Conservation (phyloP, 2,888 invertebrate genomes). For the Drosophila pullipes region DNA sequence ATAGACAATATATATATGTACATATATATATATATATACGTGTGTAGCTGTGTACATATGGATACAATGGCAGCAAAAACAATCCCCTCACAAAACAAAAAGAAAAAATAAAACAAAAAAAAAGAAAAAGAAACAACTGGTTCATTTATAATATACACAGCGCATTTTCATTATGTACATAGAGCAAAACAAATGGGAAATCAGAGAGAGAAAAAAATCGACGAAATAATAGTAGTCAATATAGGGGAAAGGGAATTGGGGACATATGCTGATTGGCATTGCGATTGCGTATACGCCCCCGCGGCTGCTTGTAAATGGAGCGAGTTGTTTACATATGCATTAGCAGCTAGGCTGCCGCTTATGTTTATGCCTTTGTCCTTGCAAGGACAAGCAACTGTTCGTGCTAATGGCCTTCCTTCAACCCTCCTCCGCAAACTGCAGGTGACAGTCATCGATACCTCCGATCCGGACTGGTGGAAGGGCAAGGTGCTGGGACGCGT, state of each 20-base stretch:
- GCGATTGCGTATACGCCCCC: slow-evolving; percentile 53
- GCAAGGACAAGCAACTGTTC: slow-evolving; percentile 27
- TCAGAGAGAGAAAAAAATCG: slow-evolving; percentile 1
- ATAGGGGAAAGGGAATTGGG: slow-evolving; percentile 15
- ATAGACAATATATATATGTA: slow-evolving; percentile 10
- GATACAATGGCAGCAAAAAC: slow-evolving; percentile 33
- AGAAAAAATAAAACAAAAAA: neutral
- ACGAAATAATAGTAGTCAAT: slow-evolving; percentile 30
- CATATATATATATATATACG: neutral
- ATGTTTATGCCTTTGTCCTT: slow-evolving; percentile 42
- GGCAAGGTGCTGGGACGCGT: slow-evolving; percentile 96
- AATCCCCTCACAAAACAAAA: slow-evolving; percentile 1
- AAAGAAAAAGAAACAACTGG: slow-evolving; percentile 24
- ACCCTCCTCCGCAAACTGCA: slow-evolving; percentile 71
- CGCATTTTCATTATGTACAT: slow-evolving; percentile 52
- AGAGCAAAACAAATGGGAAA: slow-evolving; percentile 35
- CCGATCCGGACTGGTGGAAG: slow-evolving; percentile 99
- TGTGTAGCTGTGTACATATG: neutral
- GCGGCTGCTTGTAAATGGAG: slow-evolving; percentile 56
- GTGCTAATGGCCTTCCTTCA: slow-evolving; percentile 24
- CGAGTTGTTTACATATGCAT: slow-evolving; percentile 67
- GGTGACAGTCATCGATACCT: slow-evolving; percentile 96
- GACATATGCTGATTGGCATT: slow-evolving; percentile 51
- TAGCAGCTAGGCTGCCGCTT: slow-evolving; percentile 45
- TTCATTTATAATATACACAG: slow-evolving; percentile 64